Evolutionary conservation across 2,113 vertebrate genomes (phyloP).

Genomic region (Thinocorus orbignyianus): DNA sequence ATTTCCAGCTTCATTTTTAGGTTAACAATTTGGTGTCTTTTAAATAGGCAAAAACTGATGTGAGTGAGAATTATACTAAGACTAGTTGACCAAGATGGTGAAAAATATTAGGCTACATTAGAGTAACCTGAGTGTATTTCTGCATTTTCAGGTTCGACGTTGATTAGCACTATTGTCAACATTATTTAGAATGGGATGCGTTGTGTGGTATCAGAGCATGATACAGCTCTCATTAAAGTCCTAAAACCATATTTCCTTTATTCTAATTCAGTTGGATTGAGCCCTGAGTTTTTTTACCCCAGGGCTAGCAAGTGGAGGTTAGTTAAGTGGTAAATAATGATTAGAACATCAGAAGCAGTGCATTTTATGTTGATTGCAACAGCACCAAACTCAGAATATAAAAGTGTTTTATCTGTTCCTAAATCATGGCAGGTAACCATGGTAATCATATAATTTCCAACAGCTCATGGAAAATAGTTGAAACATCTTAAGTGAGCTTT

Average conservation of each 20-base stretch:
- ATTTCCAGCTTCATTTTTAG: neutral
- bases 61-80: neutral
- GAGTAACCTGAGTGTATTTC: neutral
- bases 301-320: neutral
- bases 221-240: neutral
- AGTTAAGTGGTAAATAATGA: neutral
- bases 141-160: neutral
- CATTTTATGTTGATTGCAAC: neutral
- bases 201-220: neutral
- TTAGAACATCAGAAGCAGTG: neutral
- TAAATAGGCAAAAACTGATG: neutral
- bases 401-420: neutral
- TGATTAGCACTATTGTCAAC: neutral
- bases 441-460: neutral
- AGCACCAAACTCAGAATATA: neutral
- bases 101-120: neutral
- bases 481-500: neutral
- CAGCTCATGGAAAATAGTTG: neutral
- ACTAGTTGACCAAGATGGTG: neutral
- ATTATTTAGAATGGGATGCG: neutral
- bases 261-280: neutral
- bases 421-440: conserved; percentile 17
- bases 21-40: neutral
- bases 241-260: neutral
- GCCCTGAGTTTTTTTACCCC: neutral